Evolutionary conservation across 2,113 vertebrate genomes (phyloP).

Genomic region (Parus major): DNA sequence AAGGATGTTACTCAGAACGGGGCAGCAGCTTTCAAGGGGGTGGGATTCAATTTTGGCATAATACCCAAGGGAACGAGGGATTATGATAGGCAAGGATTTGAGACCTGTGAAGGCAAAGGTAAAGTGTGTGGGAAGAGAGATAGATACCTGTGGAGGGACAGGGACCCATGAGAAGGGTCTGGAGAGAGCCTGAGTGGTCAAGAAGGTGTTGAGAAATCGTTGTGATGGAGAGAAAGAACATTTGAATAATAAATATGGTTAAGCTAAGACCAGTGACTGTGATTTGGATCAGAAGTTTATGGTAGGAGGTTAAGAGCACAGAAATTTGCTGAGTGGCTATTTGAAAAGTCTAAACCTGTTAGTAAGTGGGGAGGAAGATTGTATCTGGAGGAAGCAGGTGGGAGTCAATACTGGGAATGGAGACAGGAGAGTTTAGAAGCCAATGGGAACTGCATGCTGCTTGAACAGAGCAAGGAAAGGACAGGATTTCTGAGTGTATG

Average conservation of each 20-base stretch:
- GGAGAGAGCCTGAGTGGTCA: not conserved
- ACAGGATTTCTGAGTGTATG: not conserved
- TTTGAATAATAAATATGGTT: not conserved
- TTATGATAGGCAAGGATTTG: not conserved
- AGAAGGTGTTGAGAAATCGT: not conserved
- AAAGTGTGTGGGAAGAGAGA: not conserved
- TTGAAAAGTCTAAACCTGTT: not conserved
- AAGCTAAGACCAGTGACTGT: not conserved
- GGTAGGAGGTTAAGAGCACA: not conserved
- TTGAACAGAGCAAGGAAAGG: not conserved
- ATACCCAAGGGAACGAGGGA: not conserved
- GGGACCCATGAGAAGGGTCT: not conserved
- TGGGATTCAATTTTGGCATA: not conserved
- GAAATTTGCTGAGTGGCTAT: not conserved
- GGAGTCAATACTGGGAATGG: not conserved
- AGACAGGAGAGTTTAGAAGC: not conserved
- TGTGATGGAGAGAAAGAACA: not conserved
- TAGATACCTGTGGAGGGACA: not conserved
- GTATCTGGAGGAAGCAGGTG: not conserved
- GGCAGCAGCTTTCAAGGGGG: not conserved
- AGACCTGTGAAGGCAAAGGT: not conserved
- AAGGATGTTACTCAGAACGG: not conserved
- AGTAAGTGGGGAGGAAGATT: not conserved
- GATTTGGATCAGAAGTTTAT: not conserved
- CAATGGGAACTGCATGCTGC: not conserved